Base-by-base conservation (phyloP, 53 echinoderm and acorn worm genomes). In the Holothuria scabra region DNA sequence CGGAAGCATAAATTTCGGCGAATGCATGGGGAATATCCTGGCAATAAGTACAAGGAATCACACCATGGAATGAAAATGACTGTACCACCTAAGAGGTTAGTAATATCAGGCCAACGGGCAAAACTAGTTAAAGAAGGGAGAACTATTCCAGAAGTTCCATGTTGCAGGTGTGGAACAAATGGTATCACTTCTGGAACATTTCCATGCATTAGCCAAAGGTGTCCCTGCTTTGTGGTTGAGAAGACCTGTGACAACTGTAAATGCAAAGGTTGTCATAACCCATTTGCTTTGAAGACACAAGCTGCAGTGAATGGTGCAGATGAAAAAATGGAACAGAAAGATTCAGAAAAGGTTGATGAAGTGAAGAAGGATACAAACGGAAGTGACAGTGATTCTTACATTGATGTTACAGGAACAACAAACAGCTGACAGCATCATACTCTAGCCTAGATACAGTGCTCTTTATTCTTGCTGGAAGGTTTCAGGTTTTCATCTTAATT, bases 211-310 rank as follows among this genome's bases (percentile, higher is more conserved):
- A 92, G 94, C 1, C 89, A 87, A 28, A 74, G 99, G 20, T 99
- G 99, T 63, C 94, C 99, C 7, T 99, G 99, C 82, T 94, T 84
- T 65, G 89, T 95, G 79, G 60, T 81, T 1, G 92, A 91, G 33
- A 87, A 91, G 62, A 83, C 83, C 10, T 99, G 99, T 80, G 59
- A 38, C 0, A 90, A 86, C 26, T 99, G 99, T 81, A 84, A 87
- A 28, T 99, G 99, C 63, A 99, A 71, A 84, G 92, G 99, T 14
- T 99, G 99, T 46, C 86, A 86, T 60, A 99, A 99, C 76, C 99
- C 99, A 11, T 61, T 90, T 41, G 66, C 56, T 14, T 41, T 6
- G 7, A 29, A 78, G 58, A 16, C 8, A 19, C 22, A 74, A 2
- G 18, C 18, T 52, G 52, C 18, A 16, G 52, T 78, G 57, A 30